Evolutionary conservation across 2,888 invertebrate species (phyloP), one percentile per base, ranked within the genome.

Genomic region (Meganola albula): DNA sequence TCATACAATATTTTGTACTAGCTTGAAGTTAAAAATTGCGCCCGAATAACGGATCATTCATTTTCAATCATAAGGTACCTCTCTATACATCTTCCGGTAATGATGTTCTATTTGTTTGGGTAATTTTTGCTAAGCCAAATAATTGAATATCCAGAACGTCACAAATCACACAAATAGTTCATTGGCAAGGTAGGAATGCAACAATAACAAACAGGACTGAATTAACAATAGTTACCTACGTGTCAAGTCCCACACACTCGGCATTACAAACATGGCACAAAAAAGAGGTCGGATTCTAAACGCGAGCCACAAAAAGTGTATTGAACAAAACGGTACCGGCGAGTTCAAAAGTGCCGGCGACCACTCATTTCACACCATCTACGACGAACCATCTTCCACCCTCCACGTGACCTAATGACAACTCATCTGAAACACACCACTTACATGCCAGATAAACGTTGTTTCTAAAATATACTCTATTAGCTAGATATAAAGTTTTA

Each of bases 221-320:
- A 70, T 71, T 70, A 75, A 84, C 82, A 83, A 84, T 83, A 69
- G 76, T 72, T 68, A 77, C 74, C 70, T 74, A 77, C 83, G 83
- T 83, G 84, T 83, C 82, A 79, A 79, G 82, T 79, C 80, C 79
- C 79, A 80, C 84, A 82, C 84, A 78, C 74, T 79, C 74, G 77
- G 79, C 66, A 82, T 83, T 80, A 84, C 77, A 84, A 83, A 84
- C 76, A 84, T 58, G 48, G 48, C 37, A 79, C 74, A 83, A 83
- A 82, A 82, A 85, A 80, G 59, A 68, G 74, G 74, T 72, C 67
- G 74, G 68, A 69, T 77, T 79, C 78, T 80, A 82, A 83, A 79
- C 74, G 79, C 61, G 54, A 42, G 56, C 54, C 55, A 82, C 74
- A 83, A 83, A 83, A 84, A 84, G 60, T 63, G 60, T 57, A 58